phyloP scores from a whole-genome alignment of 2,888 invertebrate genomes.

The Troides oblongomaculatus region DNA sequence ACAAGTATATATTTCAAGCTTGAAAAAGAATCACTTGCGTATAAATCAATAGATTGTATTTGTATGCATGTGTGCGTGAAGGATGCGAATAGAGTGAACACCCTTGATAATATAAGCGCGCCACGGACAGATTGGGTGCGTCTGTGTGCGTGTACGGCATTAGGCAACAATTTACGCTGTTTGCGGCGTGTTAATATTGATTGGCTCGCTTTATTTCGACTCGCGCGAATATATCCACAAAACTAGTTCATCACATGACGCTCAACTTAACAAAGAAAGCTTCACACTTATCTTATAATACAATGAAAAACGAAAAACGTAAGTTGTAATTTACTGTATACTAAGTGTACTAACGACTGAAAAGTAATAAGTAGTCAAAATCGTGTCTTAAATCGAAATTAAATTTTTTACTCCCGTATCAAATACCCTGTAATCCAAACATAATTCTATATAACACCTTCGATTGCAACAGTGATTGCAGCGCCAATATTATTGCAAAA shows the following conservation, averaged over 20 bases:
- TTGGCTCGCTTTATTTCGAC: conserved; percentile 80
- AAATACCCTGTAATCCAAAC: neutral
- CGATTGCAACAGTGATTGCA: neutral
- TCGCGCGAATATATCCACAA: conserved; percentile 72
- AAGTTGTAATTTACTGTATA: neutral
- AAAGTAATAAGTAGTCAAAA: too few relatives aligned
- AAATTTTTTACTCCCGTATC: neutral
- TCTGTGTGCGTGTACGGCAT: conserved; percentile 74
- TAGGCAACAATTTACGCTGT: conserved; percentile 81
- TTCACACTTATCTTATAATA: neutral
- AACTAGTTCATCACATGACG: conserved; percentile 52
- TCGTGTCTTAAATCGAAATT: neutral
- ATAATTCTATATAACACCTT: neutral
- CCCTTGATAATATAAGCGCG: conserved; percentile 58
- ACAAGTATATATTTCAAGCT: neutral
- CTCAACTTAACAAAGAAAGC: conserved; percentile 22
- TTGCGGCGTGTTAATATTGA: conserved; percentile 81
- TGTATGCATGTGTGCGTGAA: conserved; percentile 1
- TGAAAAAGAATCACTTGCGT: neutral
- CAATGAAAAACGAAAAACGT: neutral
- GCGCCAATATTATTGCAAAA: conserved; percentile 4
- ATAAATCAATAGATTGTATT: neutral
- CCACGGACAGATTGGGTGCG: conserved; percentile 46
- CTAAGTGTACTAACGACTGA: neutral
- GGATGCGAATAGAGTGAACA: conserved; percentile 39